Percentiles rank a stretch among this genome's conserved stretches.
Conservation (phyloP, 2,113 vertebrate species). For the Brachyhypopomus occidentalis region DNA sequence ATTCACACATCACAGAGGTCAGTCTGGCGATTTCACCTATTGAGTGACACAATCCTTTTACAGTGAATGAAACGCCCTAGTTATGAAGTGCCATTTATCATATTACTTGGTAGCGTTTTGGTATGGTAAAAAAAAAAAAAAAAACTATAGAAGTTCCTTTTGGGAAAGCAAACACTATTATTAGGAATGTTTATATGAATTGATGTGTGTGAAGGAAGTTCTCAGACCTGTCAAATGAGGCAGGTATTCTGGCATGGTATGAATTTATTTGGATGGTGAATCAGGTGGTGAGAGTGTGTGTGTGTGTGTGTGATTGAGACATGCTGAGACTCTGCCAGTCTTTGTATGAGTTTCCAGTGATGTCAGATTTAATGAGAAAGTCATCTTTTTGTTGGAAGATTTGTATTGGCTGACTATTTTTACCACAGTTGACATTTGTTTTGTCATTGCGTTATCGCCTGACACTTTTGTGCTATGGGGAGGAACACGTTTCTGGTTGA, state of each 20-base stretch:
- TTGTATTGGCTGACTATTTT: slow-evolving; percentile 32
- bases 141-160: background rate
- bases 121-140: background rate
- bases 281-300: slow-evolving; percentile 5
- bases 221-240: background rate
- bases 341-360: background rate
- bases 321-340: background rate
- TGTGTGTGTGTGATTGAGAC: background rate
- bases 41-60: background rate
- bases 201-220: background rate
- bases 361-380: background rate
- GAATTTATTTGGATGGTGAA: background rate
- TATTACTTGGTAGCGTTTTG: background rate
- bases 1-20: background rate
- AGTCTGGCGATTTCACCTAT: background rate
- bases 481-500: background rate
- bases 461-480: background rate
- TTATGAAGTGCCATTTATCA: background rate
- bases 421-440: background rate
- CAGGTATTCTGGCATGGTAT: background rate
- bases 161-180: background rate
- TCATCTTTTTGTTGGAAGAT: background rate
- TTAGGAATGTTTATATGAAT: background rate
- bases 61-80: background rate
- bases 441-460: background rate